These are phyloP conservation scores for human DNA, from an alignment of 2,113 vertebrate genomes.

Conservation along the genomic window DNA sequence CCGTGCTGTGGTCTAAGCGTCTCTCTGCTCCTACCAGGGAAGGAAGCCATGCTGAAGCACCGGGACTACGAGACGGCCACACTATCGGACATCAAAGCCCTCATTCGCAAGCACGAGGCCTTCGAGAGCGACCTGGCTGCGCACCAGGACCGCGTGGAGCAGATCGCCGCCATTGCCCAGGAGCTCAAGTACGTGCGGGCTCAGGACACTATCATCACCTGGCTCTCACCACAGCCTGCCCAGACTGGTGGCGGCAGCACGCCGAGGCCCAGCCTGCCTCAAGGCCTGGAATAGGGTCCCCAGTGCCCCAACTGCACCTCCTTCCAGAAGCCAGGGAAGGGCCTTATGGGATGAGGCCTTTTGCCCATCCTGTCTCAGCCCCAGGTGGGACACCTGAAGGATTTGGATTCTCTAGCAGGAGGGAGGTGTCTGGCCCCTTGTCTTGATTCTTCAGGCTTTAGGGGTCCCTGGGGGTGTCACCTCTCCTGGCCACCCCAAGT, in stretches of 20 bases:
- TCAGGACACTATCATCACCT: rapidly evolving
- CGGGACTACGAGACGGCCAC: slow-evolving; percentile 93
- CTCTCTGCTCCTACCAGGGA: slow-evolving; percentile 82
- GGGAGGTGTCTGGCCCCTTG: background rate
- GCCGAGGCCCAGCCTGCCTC: background rate
- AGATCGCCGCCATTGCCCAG: slow-evolving; percentile 96
- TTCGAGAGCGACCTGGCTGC: slow-evolving; percentile 97
- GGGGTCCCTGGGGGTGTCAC: background rate
- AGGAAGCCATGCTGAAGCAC: slow-evolving; percentile 93
- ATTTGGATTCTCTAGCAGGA: background rate
- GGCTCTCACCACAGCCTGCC: background rate
- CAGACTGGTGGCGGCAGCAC: background rate
- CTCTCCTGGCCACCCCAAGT: background rate
- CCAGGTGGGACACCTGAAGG: background rate
- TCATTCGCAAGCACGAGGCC: slow-evolving; percentile 95
- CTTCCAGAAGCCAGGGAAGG: background rate
- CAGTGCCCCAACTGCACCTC: background rate
- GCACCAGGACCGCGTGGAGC: slow-evolving; percentile 97
- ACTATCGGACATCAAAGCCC: slow-evolving; percentile 93
- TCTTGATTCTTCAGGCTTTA: background rate
- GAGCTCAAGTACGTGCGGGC: slow-evolving; percentile 91
- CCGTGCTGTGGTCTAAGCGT: background rate
- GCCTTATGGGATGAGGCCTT: background rate
- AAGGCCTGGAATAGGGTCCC: background rate
- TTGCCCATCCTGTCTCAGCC: background rate